phyloP scores from a whole-genome alignment of 2,113 vertebrate species.

The Oxyura jamaicensis region DNA sequence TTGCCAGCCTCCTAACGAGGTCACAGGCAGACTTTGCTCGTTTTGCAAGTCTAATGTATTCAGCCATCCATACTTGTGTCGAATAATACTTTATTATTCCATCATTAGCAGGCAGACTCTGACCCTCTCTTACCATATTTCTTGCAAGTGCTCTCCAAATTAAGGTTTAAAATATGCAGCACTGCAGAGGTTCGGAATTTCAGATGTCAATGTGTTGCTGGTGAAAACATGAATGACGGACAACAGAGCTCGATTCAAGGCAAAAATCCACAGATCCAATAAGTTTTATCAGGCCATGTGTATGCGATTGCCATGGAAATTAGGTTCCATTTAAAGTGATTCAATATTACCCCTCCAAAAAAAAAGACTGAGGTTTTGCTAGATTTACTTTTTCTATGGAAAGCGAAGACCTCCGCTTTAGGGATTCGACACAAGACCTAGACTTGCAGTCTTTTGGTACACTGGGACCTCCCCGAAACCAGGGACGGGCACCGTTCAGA shows the following conservation, averaged over 20 bases:
- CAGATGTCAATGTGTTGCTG: neutral
- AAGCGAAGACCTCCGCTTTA: neutral
- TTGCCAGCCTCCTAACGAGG: neutral
- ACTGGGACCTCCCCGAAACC: neutral
- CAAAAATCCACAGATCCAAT: neutral
- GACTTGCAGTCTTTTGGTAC: neutral
- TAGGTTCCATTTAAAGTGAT: neutral
- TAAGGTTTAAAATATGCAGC: neutral
- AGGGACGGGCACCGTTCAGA: neutral
- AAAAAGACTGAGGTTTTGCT: neutral
- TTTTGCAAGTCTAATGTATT: neutral
- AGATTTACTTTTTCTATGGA: fast-evolving
- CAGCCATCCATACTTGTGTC: neutral
- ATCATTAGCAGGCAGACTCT: neutral
- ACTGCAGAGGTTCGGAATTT: neutral
- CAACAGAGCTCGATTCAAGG: neutral
- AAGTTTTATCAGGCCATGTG: neutral
- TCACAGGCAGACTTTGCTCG: neutral
- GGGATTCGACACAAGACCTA: neutral
- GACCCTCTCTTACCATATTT: neutral
- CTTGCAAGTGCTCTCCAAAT: constrained; percentile 1
- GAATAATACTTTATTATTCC: neutral
- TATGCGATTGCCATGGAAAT: neutral
- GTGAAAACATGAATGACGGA: neutral
- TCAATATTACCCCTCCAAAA: neutral